These are phyloP conservation scores for Paracanthobrama guichenoti DNA, from an alignment of 2,113 vertebrate species.

Conservation along the genomic window DNA sequence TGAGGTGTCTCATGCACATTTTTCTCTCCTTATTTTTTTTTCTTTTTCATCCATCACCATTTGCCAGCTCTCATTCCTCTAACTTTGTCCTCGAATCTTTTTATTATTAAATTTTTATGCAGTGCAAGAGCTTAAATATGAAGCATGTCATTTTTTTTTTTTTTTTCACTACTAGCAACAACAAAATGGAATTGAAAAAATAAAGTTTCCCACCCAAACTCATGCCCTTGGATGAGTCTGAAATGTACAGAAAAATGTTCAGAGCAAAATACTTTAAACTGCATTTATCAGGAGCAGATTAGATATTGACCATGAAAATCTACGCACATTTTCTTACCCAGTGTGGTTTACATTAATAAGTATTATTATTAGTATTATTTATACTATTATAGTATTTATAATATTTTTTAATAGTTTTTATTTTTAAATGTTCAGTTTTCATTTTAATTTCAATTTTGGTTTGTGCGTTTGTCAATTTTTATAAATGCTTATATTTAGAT, in stretches of 20 bases:
- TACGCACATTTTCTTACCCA: background rate
- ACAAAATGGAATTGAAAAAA: constrained; percentile 5
- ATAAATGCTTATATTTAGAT: too few relatives aligned
- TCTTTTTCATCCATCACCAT: background rate
- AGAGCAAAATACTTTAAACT: background rate
- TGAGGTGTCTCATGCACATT: background rate
- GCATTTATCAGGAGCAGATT: background rate
- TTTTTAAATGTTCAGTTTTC: too few relatives aligned
- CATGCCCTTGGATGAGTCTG: background rate
- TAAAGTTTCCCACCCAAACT: background rate
- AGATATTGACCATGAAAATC: background rate
- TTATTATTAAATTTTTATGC: background rate
- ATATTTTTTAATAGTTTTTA: too few relatives aligned
- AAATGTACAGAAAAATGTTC: background rate
- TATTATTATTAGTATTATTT: background rate
- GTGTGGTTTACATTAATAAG: background rate
- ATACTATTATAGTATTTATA: background rate
- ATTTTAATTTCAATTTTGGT: too few relatives aligned
- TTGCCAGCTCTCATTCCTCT: background rate
- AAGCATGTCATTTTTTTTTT: background rate
- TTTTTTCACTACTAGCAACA: background rate
- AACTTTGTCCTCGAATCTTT: background rate
- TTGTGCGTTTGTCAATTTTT: too few relatives aligned
- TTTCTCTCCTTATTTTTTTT: background rate
- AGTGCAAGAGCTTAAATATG: background rate